Percentiles rank a stretch among this genome's conserved stretches.
These are phyloP conservation scores for Dreissena rostriformis DNA, from an alignment of 1,140 invertebrate species.

Conservation along the genomic window DNA sequence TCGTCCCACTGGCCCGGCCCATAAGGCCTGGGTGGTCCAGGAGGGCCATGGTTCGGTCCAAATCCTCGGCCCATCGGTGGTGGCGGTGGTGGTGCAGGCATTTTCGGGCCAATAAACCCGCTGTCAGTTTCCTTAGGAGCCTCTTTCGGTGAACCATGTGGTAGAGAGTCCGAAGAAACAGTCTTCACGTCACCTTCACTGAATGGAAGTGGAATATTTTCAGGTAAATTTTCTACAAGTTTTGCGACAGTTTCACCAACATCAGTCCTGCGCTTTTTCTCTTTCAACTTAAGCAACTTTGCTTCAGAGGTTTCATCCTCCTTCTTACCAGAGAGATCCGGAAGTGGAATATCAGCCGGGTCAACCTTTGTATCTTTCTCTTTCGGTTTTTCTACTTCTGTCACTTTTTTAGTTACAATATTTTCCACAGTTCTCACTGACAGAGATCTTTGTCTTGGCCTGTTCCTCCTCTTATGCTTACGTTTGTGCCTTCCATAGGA, in stretches of 20 bases:
- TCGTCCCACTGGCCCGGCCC: conserved; percentile 48
- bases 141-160: conserved; percentile 41
- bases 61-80: conserved; percentile 41
- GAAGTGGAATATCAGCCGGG: conserved; percentile 64
- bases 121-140: conserved; percentile 45
- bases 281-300: conserved; percentile 59
- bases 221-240: conserved; percentile 43
- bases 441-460: conserved; percentile 26
- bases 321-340: conserved; percentile 58
- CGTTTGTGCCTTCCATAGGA: conserved; percentile 60
- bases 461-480: conserved; percentile 36
- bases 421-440: conserved; percentile 16
- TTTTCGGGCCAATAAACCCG: conserved; percentile 53
- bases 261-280: conserved; percentile 57
- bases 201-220: conserved; percentile 53
- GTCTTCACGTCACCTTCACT: conserved; percentile 49
- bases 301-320: conserved; percentile 58
- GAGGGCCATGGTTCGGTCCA: conserved; percentile 47
- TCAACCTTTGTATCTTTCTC: conserved; percentile 48
- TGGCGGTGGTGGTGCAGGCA: conserved; percentile 44
- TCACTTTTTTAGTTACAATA: conserved; percentile 24
- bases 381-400: conserved; percentile 26
- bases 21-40: conserved; percentile 36
- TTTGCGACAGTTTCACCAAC: conserved; percentile 51
- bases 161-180: conserved; percentile 55